A percentile compares a stretch with the other conserved stretches of the same genome.
Conservation (phyloP, 2,888 invertebrate genomes). For the Odontocerum albicorne region DNA sequence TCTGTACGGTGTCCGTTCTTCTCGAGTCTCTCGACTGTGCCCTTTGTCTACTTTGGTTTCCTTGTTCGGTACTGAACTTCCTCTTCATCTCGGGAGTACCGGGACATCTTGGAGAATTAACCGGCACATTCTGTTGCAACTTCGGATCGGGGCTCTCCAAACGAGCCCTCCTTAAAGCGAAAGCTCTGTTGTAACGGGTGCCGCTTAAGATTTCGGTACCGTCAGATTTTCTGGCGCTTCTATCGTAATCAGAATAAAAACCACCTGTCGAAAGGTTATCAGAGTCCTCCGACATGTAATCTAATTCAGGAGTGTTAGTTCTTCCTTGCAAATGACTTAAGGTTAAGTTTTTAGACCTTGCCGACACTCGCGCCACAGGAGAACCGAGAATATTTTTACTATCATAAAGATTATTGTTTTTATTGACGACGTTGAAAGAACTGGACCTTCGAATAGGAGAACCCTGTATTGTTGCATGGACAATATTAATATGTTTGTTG, state of each 20-base stretch:
- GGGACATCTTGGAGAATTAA: slow-evolving; percentile 56
- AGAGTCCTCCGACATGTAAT: slow-evolving; percentile 49
- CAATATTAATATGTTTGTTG: slow-evolving; percentile 33
- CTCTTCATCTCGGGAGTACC: slow-evolving; percentile 65
- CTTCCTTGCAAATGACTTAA: slow-evolving; percentile 17
- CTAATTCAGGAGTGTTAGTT: slow-evolving; percentile 39
- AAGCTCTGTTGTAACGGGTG: slow-evolving; percentile 73
- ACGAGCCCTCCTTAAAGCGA: slow-evolving; percentile 66
- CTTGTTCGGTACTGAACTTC: slow-evolving; percentile 46
- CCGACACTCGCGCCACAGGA: slow-evolving; percentile 12
- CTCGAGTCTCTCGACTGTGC: slow-evolving; percentile 27
- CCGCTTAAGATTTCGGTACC: slow-evolving; percentile 47
- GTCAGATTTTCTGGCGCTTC: slow-evolving; percentile 5
- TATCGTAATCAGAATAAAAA: slow-evolving; percentile 39
- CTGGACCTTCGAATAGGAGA: slow-evolving; percentile 66
- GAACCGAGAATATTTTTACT: slow-evolving; percentile 7
- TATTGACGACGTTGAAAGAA: slow-evolving; percentile 62
- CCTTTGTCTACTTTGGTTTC: background rate
- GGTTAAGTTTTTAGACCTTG: slow-evolving; percentile 8
- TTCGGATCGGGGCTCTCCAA: slow-evolving; percentile 52
- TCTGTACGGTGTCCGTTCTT: slow-evolving; percentile 10
- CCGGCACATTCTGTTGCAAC: slow-evolving; percentile 40
- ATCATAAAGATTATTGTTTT: slow-evolving; percentile 50
- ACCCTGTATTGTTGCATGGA: slow-evolving; percentile 44
- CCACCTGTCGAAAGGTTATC: slow-evolving; percentile 43